phyloP scores from a whole-genome alignment of 1,140 invertebrate genomes.

The Trichonephila inaurata region DNA sequence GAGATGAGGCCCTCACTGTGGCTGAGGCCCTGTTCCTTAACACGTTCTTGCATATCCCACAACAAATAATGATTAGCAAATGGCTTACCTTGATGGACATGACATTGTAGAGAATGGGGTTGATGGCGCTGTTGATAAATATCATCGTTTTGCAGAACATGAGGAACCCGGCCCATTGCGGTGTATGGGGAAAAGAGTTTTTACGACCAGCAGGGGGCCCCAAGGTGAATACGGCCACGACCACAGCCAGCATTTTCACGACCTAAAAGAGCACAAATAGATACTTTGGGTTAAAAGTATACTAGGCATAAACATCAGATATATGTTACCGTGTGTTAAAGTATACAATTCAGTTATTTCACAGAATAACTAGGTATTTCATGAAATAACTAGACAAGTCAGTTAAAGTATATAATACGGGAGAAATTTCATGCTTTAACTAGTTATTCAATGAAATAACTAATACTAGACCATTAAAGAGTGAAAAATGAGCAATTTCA shows the following conservation, averaged over 20 bases:
- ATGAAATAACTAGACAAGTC: too few species aligned
- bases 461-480: too few species aligned
- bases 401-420: too few species aligned
- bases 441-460: too few species aligned
- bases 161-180: conserved; percentile 85
- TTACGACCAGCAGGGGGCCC: conserved; percentile 86
- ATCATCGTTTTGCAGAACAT: conserved; percentile 85
- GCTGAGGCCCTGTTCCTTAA: too few species aligned
- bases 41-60: too few species aligned
- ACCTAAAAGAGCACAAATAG: conserved; percentile 81
- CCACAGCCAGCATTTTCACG: conserved; percentile 85
- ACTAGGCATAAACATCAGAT: background rate
- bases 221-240: conserved; percentile 84
- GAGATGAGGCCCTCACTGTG: too few species aligned
- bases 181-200: conserved; percentile 84
- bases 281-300: background rate
- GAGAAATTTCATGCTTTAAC: too few species aligned
- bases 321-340: too few species aligned
- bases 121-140: conserved; percentile 86
- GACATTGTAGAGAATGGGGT: conserved; percentile 85
- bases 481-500: too few species aligned
- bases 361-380: too few species aligned
- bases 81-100: conserved; percentile 82
- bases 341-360: too few species aligned
- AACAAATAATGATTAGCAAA: background rate